These are phyloP conservation scores for Orussus abietinus DNA, from an alignment of 1,140 invertebrate genomes.

Conservation along the genomic window DNA sequence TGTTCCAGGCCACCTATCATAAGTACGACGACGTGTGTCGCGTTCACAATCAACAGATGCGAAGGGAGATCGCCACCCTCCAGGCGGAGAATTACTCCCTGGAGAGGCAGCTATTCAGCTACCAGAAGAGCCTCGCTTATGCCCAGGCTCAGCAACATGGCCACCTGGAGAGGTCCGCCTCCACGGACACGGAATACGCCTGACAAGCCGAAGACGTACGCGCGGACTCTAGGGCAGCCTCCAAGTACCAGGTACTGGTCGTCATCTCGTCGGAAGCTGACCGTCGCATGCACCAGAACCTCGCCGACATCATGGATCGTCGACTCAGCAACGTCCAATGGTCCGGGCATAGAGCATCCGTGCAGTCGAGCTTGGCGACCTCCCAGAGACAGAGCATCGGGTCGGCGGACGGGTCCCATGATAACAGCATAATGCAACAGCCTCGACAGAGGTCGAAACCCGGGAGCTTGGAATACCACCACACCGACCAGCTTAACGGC, in stretches of 20 bases:
- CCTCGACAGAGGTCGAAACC: too few relatives aligned
- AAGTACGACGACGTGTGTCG: slow-evolving; percentile 82
- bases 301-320: slow-evolving; percentile 42
- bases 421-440: slow-evolving; percentile 31
- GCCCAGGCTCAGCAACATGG: slow-evolving; percentile 58
- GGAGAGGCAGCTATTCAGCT: slow-evolving; percentile 82
- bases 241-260: slow-evolving; percentile 13
- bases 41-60: slow-evolving; percentile 85
- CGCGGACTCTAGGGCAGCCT: slow-evolving; percentile 18
- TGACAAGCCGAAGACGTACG: slow-evolving; percentile 54
- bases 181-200: slow-evolving; percentile 73
- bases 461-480: slow-evolving; percentile 15
- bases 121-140: slow-evolving; percentile 80
- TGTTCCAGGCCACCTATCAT: slow-evolving; percentile 83
- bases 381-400: slow-evolving; percentile 27
- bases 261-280: slow-evolving; percentile 18
- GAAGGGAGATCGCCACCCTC: slow-evolving; percentile 75
- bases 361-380: slow-evolving; percentile 19
- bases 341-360: slow-evolving; percentile 9
- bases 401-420: slow-evolving; percentile 16
- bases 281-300: slow-evolving; percentile 35
- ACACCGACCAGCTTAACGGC: slow-evolving; percentile 13
- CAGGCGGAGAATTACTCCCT: slow-evolving; percentile 84
- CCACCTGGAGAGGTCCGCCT: slow-evolving; percentile 60
- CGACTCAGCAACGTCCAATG: slow-evolving; percentile 41